Percentiles rank a stretch among this genome's conserved stretches.
These are phyloP conservation scores for Tenthredo scrophulariae DNA, from an alignment of 2,888 invertebrate genomes.

Conservation along the genomic window DNA sequence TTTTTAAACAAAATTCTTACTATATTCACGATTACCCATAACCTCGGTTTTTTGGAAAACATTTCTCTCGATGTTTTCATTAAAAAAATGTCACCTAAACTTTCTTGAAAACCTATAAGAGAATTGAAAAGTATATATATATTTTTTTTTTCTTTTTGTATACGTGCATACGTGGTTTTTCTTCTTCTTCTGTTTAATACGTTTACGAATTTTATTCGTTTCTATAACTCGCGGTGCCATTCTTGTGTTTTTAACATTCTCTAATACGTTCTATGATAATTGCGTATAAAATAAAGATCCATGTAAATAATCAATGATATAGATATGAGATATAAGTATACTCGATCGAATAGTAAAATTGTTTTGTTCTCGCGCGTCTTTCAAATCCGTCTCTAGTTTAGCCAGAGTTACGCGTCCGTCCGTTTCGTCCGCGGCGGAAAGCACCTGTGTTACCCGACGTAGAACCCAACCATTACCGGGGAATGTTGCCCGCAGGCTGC, in stretches of 20 bases:
- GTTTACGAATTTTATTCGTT: neutral
- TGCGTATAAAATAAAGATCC: neutral
- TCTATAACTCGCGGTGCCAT: neutral
- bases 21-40: neutral
- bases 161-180: neutral
- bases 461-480: constrained; percentile 75
- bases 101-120: neutral
- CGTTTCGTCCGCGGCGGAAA: constrained; percentile 59
- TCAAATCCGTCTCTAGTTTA: constrained; percentile 35
- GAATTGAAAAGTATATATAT: neutral
- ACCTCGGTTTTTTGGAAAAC: neutral
- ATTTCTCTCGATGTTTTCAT: neutral
- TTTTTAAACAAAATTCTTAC: neutral
- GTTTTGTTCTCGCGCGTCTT: constrained; percentile 14
- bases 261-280: no score
- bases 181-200: neutral
- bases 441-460: constrained; percentile 77
- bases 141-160: neutral
- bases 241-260: no score
- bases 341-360: neutral
- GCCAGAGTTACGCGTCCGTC: constrained; percentile 52
- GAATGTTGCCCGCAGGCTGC: constrained; percentile 76
- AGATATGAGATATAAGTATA: neutral
- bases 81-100: neutral
- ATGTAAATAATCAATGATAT: neutral